Evolutionary conservation across 2,113 vertebrate genomes (phyloP), one percentile per base, ranked within the genome.

Genomic region (Ptilonorhynchus violaceus): DNA sequence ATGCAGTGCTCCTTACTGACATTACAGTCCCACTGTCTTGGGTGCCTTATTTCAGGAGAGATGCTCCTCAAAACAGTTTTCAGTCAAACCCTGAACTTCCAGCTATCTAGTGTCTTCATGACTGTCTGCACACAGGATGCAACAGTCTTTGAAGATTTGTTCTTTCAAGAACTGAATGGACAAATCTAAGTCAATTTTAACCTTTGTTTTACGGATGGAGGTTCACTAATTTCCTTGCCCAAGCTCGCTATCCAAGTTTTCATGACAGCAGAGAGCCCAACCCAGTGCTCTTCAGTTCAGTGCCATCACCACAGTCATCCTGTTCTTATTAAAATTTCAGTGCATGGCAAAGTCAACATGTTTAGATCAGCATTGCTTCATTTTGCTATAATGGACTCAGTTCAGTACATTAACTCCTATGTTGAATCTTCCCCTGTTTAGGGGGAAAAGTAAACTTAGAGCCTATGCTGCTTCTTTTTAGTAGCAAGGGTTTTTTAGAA

Each of bases 331-430:
- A 42, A 63, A 70, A 92, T n/a, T 88, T 77, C 63, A 66, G 21
- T 35, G n/a, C 0, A 0, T 49, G 39, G 24, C 46, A 37, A 76
- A 73, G 24, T 66, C 59, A 33, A 42, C 21, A 22, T 0, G 0
- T 5, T 37, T 33, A 62, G 41, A 25, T 27, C 20, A 50, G 17
- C 8, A 22, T 33, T 49, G 10, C 27, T 72, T n/a, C 31, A 35
- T 79, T 88, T 72, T 68, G 23, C 3, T 41, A 3, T 13, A 56
- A 59, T 5, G 10, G 55, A 18, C 42, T 66, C 62, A 7, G 14
- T 53, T 83, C 33, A 44, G 59, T 16, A 39, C 47, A 15, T 39
- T 74, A 52, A 37, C 7, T 46, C 50, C 33, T 31, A 2, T 9
- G 10, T 28, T 56, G 53, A 67, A 8, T 82, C 30, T 91, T 88